Evolutionary conservation across 2,888 invertebrate genomes (phyloP), one percentile per base, ranked within the genome.

Genomic region (Anarsia innoxiella): DNA sequence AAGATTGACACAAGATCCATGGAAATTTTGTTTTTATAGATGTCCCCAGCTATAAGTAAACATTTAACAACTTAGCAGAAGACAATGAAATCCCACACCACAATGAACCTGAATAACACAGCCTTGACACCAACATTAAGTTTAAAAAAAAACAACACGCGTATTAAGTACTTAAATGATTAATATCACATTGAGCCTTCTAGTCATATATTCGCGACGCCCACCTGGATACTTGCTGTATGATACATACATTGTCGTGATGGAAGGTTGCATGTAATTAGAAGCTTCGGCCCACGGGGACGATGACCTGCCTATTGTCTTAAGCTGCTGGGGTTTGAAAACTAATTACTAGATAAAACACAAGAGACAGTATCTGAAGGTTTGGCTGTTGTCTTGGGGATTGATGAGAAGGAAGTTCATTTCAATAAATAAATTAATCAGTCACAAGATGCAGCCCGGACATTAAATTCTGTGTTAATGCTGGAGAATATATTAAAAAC

Each of bases 281-380:
- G 55, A 58, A n/a, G n/a, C n/a, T n/a, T n/a, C 71, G 51, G 63
- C 75, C 76, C 74, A 77, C 76, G 59, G 53, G 59, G 70, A 56
- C 75, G 51, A 56, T 63, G 74, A 77, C 71, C 73, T 59, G 40
- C 39, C 56, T 51, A 60, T 63, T 59, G 61, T 62, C 41, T 34
- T 35, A 28, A 12, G 5, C 28, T 26, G 19, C 3, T 19, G 19
- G 19, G 19, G 8, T 19, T 19, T 19, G n/a, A n/a, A n/a, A n/a
- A n/a, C n/a, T n/a, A n/a, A n/a, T n/a, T n/a, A n/a, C n/a, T n/a
- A n/a, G n/a, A n/a, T n/a, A n/a, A n/a, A n/a, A n/a, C n/a, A n/a
- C n/a, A n/a, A n/a, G n/a, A n/a, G n/a, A n/a, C n/a, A n/a, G n/a
- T n/a, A n/a, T n/a, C n/a, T n/a, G n/a, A n/a, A n/a, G n/a, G n/a